phyloP scores from a whole-genome alignment of 2,113 vertebrate genomes.

The Pluvianellus socialis region DNA sequence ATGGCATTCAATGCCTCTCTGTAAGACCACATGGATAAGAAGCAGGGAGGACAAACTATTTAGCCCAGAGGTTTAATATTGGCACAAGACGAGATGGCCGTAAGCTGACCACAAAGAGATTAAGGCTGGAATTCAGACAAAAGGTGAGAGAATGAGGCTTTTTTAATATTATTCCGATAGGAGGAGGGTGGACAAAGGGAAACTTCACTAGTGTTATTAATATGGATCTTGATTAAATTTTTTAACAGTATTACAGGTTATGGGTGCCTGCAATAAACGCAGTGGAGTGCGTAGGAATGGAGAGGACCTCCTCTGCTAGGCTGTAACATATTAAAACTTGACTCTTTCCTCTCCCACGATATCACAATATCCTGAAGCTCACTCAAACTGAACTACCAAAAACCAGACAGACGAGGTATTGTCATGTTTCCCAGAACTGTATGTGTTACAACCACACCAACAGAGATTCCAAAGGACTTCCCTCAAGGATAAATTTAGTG shows the following conservation, averaged over 20 bases:
- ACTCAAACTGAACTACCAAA: neutral
- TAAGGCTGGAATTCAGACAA: neutral
- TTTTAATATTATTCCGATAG: neutral
- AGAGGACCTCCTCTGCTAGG: neutral
- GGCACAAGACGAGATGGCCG: neutral
- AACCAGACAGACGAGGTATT: neutral
- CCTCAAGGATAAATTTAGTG: neutral
- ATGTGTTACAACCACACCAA: neutral
- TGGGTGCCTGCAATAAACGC: neutral
- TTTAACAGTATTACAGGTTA: neutral
- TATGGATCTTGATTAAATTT: neutral
- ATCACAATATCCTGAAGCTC: neutral
- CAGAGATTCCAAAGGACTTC: neutral
- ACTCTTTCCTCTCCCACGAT: neutral
- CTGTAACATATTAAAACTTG: neutral
- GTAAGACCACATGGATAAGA: neutral
- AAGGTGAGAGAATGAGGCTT: neutral
- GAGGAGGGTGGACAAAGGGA: neutral
- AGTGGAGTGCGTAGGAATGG: accelerated
- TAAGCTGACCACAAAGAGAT: neutral
- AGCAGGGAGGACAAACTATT: neutral
- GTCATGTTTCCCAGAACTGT: neutral
- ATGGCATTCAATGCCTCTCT: neutral
- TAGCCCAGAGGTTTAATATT: neutral
- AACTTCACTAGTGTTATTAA: neutral